Conservation (phyloP, 2,797 vertebrate genomes). For the Apogon talboti region DNA sequence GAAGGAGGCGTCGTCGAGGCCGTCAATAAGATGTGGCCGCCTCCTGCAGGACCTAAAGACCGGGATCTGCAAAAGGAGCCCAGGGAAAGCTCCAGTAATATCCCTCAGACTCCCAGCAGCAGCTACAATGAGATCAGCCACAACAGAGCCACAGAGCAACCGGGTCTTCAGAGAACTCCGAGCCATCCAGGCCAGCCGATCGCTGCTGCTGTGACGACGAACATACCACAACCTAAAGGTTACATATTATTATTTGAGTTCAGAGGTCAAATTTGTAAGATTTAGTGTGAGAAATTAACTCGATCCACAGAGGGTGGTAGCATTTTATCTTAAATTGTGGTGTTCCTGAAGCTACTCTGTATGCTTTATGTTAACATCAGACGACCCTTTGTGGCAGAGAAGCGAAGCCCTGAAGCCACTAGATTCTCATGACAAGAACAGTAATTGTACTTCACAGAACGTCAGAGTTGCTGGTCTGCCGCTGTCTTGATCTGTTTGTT, state of each 20-base stretch:
- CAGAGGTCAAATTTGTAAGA: too few species aligned
- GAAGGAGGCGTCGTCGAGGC: conserved; percentile 68
- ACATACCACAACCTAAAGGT: conserved; percentile 57
- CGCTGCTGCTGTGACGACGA: conserved; percentile 4
- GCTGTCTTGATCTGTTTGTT: too few species aligned
- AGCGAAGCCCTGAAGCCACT: too few species aligned
- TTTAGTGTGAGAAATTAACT: too few species aligned
- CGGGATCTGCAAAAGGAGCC: conserved; percentile 45
- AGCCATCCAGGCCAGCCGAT: conserved; percentile 24
- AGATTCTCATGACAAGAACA: too few species aligned
- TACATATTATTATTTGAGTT: background rate
- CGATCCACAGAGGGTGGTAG: too few species aligned
- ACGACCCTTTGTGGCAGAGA: too few species aligned
- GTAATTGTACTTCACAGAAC: too few species aligned
- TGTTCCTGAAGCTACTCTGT: too few species aligned
- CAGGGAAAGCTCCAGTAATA: conserved; percentile 6
- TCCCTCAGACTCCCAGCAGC: conserved; percentile 23
- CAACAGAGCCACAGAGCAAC: conserved; percentile 36
- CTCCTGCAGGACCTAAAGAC: conserved; percentile 75
- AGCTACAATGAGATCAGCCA: conserved; percentile 13
- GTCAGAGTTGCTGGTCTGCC: too few species aligned
- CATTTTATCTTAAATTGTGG: too few species aligned
- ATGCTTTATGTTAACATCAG: too few species aligned
- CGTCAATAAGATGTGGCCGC: conserved; percentile 86
- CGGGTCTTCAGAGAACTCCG: conserved; percentile 17